These are phyloP conservation scores for Melinopterus prodromus DNA, from an alignment of 2,888 invertebrate species.

Conservation along the genomic window DNA sequence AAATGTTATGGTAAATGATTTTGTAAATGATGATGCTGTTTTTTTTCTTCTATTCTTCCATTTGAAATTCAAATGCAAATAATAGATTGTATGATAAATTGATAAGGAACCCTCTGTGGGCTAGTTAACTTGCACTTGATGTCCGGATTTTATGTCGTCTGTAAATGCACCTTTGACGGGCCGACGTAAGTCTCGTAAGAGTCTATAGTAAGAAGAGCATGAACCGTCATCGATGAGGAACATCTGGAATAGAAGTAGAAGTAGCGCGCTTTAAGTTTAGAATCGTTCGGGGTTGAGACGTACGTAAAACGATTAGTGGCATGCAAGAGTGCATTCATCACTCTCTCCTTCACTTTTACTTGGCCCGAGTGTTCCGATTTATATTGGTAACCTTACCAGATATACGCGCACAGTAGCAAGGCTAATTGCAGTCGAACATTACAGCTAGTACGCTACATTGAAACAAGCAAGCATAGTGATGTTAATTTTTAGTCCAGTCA, in stretches of 20 bases:
- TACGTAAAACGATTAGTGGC: slow-evolving; percentile 38
- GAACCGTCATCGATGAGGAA: slow-evolving; percentile 40
- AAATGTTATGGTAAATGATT: too few relatives aligned
- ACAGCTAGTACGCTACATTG: too few relatives aligned
- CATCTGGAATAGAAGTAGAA: slow-evolving; percentile 42
- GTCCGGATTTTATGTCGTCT: too few relatives aligned
- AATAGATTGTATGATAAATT: too few relatives aligned
- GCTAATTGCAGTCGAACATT: neutral
- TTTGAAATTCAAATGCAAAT: too few relatives aligned
- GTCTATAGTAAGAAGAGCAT: slow-evolving; percentile 16
- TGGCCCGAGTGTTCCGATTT: neutral
- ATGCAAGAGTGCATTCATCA: slow-evolving; percentile 17
- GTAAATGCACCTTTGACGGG: neutral
- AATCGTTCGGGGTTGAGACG: slow-evolving; percentile 36
- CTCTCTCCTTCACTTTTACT: slow-evolving; percentile 13
- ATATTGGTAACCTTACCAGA: neutral
- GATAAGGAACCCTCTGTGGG: too few relatives aligned
- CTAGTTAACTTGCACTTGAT: too few relatives aligned
- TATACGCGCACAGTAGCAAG: neutral
- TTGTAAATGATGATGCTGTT: too few relatives aligned
- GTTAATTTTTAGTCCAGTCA: too few relatives aligned
- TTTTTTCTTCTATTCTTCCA: too few relatives aligned
- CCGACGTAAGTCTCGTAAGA: neutral
- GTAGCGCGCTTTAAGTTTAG: slow-evolving; percentile 37
- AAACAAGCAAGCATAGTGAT: too few relatives aligned